Base-by-base conservation (phyloP, 2,888 invertebrate species). In the Marronus borbonicus region DNA sequence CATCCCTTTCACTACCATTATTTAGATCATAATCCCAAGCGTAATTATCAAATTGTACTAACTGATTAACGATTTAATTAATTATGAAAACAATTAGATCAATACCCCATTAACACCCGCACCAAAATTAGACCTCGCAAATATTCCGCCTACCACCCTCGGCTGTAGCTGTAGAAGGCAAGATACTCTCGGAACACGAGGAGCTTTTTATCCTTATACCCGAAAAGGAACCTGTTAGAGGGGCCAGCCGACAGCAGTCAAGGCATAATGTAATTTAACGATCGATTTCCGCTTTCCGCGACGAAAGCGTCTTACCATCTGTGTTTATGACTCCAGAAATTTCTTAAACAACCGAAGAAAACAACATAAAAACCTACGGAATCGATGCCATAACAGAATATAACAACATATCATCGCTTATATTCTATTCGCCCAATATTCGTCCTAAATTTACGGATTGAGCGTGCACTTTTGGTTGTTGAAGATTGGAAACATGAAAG, bases 261-360 rank as follows among this genome's bases (percentile, higher is more conserved):
- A 52, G 12, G 58, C 39, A 58, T 55, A 58, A 72, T 58, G 58
- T 58, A 58, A 72, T 58, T 39, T 58, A 58, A 20, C 58, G 72
- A 72, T 72, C 72, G 72, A 55, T 72, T 44, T 58, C 72, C 58
- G 55, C 28, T 72, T 39, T 5, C 20, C 14, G 20, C 36, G 39
- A n/a, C 36, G 58, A 36, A 17, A 72, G 14, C 55, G 52, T n/a
- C 20, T 68, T 28, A 24, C 58, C 58, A 72, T 72, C 72, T 58
- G 72, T 72, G 72, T 72, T 72, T 72, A 72, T 72, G 72, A 72
- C 60, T 72, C 58, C 55, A 8, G n/a, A 36, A 70, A 70, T 70
- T 66, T 70, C 70, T 70, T 70, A 52, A 70, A 31, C 55, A 39
- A 58, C 50, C 39, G 55, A 58, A 58, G 8, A 39, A 39, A 72